phyloP scores from a whole-genome alignment of 2,888 invertebrate genomes.

The Aphidoletes aphidimyza region DNA sequence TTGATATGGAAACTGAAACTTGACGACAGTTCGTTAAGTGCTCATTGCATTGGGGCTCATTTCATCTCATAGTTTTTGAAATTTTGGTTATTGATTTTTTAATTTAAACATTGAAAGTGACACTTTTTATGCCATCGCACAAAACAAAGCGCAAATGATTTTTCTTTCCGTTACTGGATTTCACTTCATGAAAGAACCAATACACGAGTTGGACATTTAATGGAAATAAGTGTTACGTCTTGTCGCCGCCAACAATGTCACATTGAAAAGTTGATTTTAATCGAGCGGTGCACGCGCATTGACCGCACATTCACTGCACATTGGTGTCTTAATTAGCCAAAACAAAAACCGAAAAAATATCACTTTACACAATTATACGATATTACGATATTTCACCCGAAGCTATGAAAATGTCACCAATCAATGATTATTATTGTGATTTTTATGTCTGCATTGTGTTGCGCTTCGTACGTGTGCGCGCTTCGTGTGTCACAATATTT shows the following conservation, averaged over 20 bases:
- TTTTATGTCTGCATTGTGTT: background rate
- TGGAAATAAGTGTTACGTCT: background rate
- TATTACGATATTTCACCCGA: constrained; percentile 41
- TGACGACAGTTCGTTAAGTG: constrained; percentile 31
- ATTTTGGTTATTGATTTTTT: constrained; percentile 19
- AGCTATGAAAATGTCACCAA: constrained; percentile 53
- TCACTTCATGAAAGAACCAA: too few species aligned
- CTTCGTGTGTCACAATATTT: background rate
- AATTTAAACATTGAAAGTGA: constrained; percentile 30
- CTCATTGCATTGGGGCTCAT: background rate
- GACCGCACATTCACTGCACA: background rate
- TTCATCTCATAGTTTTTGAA: background rate
- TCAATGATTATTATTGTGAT: constrained; percentile 26
- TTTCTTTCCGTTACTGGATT: background rate
- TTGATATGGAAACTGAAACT: too few species aligned
- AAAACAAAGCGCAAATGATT: background rate
- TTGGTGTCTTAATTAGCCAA: constrained; percentile 53
- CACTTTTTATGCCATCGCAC: background rate
- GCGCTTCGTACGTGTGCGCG: background rate
- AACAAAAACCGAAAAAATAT: too few species aligned
- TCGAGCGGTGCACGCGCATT: background rate
- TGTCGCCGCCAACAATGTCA: constrained; percentile 3
- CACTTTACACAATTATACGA: constrained; percentile 47
- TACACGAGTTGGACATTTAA: background rate
- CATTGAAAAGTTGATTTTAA: constrained; percentile 42